Evolutionary conservation across 2,113 vertebrate species (phyloP).

Genomic region (Tympanuchus pallidicinctus): DNA sequence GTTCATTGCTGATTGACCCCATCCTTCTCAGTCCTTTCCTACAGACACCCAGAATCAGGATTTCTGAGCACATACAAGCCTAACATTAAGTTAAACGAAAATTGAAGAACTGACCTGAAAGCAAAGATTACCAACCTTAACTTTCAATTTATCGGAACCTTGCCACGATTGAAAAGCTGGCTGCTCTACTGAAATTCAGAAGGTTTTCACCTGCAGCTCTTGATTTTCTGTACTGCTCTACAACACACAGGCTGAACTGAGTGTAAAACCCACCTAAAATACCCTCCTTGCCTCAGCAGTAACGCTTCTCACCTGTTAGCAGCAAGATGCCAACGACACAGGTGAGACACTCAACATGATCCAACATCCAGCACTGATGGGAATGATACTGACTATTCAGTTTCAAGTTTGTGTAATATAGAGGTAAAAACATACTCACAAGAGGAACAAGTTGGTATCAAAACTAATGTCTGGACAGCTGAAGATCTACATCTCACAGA

Average conservation of each 20-base stretch:
- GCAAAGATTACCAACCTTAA: conserved; percentile 46
- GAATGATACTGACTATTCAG: fast-evolving
- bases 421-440: neutral
- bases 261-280: neutral
- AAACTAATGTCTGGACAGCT: neutral
- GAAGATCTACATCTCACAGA: neutral
- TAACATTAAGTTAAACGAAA: conserved; percentile 45
- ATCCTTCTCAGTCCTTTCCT: neutral
- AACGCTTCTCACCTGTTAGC: neutral
- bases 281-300: no score
- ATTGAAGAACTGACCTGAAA: conserved; percentile 48
- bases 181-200: neutral
- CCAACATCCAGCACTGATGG: neutral
- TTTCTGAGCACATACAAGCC: conserved; percentile 26
- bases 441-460: neutral
- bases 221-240: neutral
- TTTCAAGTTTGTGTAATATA: neutral
- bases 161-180: neutral
- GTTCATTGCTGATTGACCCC: conserved; percentile 9
- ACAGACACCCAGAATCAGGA: neutral
- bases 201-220: neutral
- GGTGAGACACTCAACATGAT: neutral
- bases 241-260: neutral
- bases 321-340: neutral
- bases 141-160: conserved; percentile 33